phyloP scores from a whole-genome alignment of 2,797 vertebrate species.

The Monodelphis domestica region DNA sequence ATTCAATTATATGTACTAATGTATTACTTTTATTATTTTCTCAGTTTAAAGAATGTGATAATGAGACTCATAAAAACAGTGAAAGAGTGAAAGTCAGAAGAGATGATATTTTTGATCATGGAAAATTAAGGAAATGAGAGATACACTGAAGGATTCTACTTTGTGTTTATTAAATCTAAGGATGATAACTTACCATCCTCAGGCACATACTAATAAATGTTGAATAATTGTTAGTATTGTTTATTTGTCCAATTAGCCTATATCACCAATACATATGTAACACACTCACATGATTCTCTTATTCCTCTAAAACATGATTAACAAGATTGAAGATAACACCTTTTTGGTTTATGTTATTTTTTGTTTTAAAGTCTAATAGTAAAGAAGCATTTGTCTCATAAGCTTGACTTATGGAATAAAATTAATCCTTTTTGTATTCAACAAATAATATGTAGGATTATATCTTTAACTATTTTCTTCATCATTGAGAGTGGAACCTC shows the following conservation, averaged over 20 bases:
- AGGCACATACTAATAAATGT: background rate
- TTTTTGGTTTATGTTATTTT: background rate
- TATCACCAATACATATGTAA: background rate
- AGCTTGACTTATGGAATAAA: background rate
- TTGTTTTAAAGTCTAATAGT: background rate
- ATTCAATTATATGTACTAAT: background rate
- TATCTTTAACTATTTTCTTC: background rate
- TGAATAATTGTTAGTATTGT: background rate
- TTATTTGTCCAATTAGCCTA: background rate
- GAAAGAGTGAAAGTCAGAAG: background rate
- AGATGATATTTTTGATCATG: background rate
- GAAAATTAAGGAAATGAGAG: background rate
- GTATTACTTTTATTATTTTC: conserved; percentile 6
- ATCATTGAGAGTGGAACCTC: background rate
- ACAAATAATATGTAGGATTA: background rate
- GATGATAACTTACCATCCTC: background rate
- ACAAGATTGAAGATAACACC: background rate
- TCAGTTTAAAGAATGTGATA: conserved; percentile 15
- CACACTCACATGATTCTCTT: background rate
- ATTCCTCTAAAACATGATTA: background rate
- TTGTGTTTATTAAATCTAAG: background rate
- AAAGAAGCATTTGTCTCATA: background rate
- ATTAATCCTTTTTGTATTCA: background rate
- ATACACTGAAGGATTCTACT: background rate
- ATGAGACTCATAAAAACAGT: background rate